Percentiles rank a stretch among this genome's conserved stretches.
Evolutionary conservation across 2,113 vertebrate species (phyloP).

Genomic region (Emydura subglobosa): DNA sequence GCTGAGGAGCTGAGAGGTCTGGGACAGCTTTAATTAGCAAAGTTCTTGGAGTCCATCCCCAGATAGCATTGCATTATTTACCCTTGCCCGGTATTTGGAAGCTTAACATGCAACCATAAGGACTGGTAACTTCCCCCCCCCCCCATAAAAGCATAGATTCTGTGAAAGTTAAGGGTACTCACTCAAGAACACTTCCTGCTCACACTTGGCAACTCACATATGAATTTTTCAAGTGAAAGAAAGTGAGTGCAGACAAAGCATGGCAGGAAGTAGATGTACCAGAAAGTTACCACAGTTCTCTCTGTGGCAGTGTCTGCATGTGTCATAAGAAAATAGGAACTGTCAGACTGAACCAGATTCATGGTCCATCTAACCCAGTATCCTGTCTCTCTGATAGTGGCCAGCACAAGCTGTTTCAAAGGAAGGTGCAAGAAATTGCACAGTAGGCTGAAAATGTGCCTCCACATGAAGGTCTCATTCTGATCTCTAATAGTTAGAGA

Average conservation of each 20-base stretch:
- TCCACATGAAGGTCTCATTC: neutral
- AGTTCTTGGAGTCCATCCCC: neutral
- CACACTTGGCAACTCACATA: neutral
- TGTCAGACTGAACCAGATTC: neutral
- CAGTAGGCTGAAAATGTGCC: neutral
- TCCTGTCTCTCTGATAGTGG: constrained; percentile 40
- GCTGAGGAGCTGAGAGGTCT: neutral
- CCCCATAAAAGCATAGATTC: neutral
- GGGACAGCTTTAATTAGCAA: neutral
- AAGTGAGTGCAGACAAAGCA: neutral
- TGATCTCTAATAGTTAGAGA: neutral
- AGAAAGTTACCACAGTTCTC: neutral
- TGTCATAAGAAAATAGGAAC: constrained; percentile 43
- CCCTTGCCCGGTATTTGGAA: accelerated
- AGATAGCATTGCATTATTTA: neutral
- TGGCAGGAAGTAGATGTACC: constrained; percentile 41
- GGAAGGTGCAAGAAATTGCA: neutral
- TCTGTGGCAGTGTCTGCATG: constrained; percentile 20
- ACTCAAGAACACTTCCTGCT: neutral
- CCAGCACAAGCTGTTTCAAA: constrained; percentile 27
- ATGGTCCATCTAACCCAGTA: neutral
- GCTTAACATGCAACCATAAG: neutral
- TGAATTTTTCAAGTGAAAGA: neutral
- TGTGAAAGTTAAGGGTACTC: neutral
- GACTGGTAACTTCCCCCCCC: neutral